Evolutionary conservation across 1,140 invertebrate genomes (phyloP).

Genomic region (Pogonus chalceus): DNA sequence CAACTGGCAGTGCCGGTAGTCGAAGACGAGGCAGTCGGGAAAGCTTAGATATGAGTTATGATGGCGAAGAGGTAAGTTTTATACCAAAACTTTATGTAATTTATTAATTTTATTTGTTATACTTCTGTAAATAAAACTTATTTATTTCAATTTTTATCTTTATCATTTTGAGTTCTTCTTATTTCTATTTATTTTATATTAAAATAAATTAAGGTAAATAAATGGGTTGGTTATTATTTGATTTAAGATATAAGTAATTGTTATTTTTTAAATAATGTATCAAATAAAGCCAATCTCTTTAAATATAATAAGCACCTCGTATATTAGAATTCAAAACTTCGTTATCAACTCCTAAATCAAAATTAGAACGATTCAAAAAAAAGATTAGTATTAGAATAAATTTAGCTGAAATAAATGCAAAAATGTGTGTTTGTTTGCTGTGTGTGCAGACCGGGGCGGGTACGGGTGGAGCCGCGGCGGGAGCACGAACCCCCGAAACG

Average conservation of each 20-base stretch:
- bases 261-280: constrained; percentile 16
- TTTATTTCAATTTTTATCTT: constrained; percentile 11
- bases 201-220: neutral
- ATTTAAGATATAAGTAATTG: neutral
- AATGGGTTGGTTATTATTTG: neutral
- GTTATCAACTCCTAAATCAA: constrained; percentile 11
- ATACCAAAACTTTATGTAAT: constrained; percentile 8
- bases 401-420: constrained; percentile 14
- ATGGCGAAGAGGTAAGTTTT: constrained; percentile 51
- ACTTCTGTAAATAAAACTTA: neutral
- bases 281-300: constrained; percentile 14
- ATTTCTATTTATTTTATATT: neutral
- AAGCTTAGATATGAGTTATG: constrained; percentile 50
- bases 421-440: constrained; percentile 22
- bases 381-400: neutral
- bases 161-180: neutral
- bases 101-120: constrained; percentile 6
- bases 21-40: constrained; percentile 47
- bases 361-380: neutral
- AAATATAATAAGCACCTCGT: neutral
- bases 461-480: too few species aligned
- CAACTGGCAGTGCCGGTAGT: constrained; percentile 29
- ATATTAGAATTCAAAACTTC: constrained; percentile 7
- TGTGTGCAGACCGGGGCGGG: constrained; percentile 32
- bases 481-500: constrained; percentile 32